Evolutionary conservation across 2,113 vertebrate genomes (phyloP), one percentile per base, ranked within the genome.

Genomic region (Esox niger): DNA sequence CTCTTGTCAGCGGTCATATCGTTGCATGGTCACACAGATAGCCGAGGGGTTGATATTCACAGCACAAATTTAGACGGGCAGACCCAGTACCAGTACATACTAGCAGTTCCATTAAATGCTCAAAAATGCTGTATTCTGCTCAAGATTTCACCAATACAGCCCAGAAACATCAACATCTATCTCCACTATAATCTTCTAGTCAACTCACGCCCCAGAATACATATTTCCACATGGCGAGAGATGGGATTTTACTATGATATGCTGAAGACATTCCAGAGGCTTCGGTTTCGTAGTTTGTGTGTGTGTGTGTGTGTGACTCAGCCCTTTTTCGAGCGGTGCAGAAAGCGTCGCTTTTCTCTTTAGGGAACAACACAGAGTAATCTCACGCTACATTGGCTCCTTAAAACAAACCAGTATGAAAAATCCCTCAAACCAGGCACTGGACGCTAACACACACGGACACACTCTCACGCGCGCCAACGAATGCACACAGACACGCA

Each of bases 331-430:
- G 78, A 75, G 77, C 82, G 76, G 70, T 71, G 78, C 60, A 57
- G 71, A 55, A 66, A 47, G 70, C 76, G 52, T 64, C 13, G 70
- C 69, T 70, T 78, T 73, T 25, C 76, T 73, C 63, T 62, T 73
- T 71, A 78, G 73, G 31, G 79, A 81, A 74, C 81, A 80, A 83
- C 80, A 75, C 74, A 52, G 66, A 68, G 78, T 71, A 82, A 87
- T 86, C 70, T 84, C 85, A 86, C 62, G 84, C 79, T 66, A 76
- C 79, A 83, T 77, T 83, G 77, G 68, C 66, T 81, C 65, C 29
- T 31, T 67, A 78, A 86, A 69, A 77, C 79, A 85, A 85, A 83
- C 74, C 78, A 66, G 55, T 76, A 79, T 74, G 80, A 83, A 85
- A 84, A 86, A 86, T 86, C 80, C 86, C 79, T 78, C 29, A 52